phyloP scores from a whole-genome alignment of 2,113 vertebrate genomes.

The Bagarius yarrelli region DNA sequence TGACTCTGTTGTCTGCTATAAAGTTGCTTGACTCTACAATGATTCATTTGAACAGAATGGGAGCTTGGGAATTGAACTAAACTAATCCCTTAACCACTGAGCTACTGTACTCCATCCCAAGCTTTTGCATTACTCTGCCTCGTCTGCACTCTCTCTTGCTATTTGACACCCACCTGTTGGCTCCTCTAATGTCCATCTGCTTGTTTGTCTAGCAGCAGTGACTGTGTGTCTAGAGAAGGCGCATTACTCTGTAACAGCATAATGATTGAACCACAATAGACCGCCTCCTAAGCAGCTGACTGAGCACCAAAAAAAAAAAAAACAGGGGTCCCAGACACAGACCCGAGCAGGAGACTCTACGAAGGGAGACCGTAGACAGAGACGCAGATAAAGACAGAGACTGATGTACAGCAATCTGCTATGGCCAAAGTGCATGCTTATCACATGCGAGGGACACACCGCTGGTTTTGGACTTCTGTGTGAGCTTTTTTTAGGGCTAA shows the following conservation, averaged over 20 bases:
- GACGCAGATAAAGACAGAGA: constrained; percentile 9
- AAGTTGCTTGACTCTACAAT: too few species aligned
- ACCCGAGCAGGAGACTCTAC: not conserved
- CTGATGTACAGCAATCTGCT: not conserved
- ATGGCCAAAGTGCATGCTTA: not conserved
- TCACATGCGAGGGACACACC: not conserved
- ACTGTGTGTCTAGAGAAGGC: constrained; percentile 57
- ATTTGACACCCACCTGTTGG: constrained; percentile 52
- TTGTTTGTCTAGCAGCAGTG: constrained; percentile 62
- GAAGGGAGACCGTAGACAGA: constrained; percentile 16
- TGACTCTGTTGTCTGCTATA: too few species aligned
- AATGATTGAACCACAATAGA: constrained; percentile 51
- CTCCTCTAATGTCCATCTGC: constrained; percentile 54
- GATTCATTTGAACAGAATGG: too few species aligned
- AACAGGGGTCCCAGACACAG: constrained; percentile 7
- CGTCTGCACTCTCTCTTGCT: constrained; percentile 30
- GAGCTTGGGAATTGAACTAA: too few species aligned
- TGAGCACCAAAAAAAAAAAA: not conserved
- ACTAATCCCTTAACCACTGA: too few species aligned
- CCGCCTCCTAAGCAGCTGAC: constrained; percentile 37
- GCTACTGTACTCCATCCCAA: too few species aligned
- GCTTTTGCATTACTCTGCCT: not conserved
- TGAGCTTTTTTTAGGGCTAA: constrained; percentile 8
- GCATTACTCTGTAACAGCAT: constrained; percentile 49
- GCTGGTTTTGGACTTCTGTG: not conserved